These are phyloP conservation scores for Eulithis testata DNA, from an alignment of 2,888 invertebrate species.

Conservation along the genomic window DNA sequence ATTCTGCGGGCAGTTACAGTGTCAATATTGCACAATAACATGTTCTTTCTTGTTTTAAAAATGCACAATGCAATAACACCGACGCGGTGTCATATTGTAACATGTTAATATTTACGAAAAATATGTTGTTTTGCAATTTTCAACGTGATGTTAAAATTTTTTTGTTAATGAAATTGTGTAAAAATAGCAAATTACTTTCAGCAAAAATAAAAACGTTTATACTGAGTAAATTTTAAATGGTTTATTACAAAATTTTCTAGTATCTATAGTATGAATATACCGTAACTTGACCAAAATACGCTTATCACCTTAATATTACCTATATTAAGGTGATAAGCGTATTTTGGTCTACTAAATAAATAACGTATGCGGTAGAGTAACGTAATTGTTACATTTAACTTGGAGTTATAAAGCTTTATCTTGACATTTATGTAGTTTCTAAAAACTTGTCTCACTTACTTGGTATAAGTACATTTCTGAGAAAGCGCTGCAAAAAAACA, in stretches of 20 bases:
- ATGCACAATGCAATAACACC: conserved; percentile 36
- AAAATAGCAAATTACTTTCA: conserved; percentile 4
- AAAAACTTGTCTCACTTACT: conserved; percentile 4
- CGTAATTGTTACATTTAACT: not conserved
- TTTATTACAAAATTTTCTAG: too few relatives aligned
- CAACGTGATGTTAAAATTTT: conserved; percentile 16
- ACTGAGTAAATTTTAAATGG: too few relatives aligned
- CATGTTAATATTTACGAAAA: conserved; percentile 37
- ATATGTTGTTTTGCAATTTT: conserved; percentile 31
- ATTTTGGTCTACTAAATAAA: too few relatives aligned
- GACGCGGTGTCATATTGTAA: conserved; percentile 31
- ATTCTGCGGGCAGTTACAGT: conserved; percentile 31
- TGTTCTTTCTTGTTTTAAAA: conserved; percentile 33
- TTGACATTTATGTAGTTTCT: not conserved
- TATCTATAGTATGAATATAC: too few relatives aligned
- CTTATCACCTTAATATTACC: too few relatives aligned
- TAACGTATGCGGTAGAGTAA: too few relatives aligned
- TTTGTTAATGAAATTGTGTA: conserved; percentile 13
- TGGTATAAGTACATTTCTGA: not conserved
- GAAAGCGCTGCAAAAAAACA: conserved; percentile 2
- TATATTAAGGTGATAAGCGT: too few relatives aligned
- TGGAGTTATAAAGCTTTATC: conserved; percentile 1
- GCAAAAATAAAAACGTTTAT: not conserved
- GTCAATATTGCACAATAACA: conserved; percentile 32
- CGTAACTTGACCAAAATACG: too few relatives aligned